Conservation (phyloP, 2,797 vertebrate genomes). For the Argyrosomus regius region DNA sequence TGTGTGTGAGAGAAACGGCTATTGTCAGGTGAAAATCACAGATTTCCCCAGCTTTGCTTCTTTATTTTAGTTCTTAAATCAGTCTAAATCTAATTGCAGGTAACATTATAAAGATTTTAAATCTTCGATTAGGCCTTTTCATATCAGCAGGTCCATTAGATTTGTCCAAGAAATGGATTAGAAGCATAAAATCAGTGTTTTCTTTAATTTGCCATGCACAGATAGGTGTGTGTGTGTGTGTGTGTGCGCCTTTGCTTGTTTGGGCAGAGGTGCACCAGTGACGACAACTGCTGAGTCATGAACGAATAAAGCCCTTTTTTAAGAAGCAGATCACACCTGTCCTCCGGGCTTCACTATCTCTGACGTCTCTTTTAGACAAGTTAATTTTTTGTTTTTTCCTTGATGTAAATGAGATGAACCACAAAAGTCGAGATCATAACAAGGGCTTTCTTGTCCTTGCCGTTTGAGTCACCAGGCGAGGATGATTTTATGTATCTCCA, state of each 20-base stretch:
- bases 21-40: neutral
- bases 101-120: neutral
- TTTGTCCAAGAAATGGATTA: neutral
- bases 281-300: conserved; percentile 54
- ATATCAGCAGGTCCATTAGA: neutral
- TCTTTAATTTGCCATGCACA: neutral
- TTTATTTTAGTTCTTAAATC: conserved; percentile 11
- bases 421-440: neutral
- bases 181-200: neutral
- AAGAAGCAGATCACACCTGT: conserved; percentile 34
- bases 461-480: neutral
- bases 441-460: neutral
- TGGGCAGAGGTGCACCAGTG: conserved; percentile 30
- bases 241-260: conserved; percentile 44
- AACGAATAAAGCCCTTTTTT: conserved; percentile 26
- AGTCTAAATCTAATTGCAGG: neutral
- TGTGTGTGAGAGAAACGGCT: neutral
- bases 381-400: neutral
- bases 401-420: neutral
- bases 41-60: neutral
- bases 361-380: neutral
- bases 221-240: conserved; percentile 15
- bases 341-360: conserved; percentile 5
- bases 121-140: neutral
- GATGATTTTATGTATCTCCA: neutral